phyloP scores from a whole-genome alignment of 2,113 vertebrate genomes.

The Phalacrocorax brasilianus region DNA sequence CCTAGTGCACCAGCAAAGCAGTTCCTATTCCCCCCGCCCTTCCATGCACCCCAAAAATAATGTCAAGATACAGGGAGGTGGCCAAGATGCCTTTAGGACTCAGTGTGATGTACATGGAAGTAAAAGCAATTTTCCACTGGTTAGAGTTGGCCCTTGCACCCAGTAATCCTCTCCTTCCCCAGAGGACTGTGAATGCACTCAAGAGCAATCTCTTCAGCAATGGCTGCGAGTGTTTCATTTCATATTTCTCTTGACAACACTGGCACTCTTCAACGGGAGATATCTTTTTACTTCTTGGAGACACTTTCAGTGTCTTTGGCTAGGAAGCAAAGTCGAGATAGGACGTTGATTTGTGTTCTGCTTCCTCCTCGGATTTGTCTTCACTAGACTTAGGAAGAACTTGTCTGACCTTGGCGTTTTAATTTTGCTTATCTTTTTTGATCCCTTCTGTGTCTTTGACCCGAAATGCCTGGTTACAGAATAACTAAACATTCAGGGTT shows the following conservation, averaged over 20 bases:
- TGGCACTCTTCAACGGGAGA: not conserved
- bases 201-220: not conserved
- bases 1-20: not conserved
- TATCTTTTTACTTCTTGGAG: constrained; percentile 17
- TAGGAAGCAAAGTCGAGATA: constrained; percentile 3
- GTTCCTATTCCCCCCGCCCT: not conserved
- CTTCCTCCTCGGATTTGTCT: not conserved
- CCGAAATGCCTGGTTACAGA: constrained; percentile 72
- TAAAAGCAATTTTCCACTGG: not conserved
- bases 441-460: constrained; percentile 71
- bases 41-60: not conserved
- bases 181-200: fast-evolving
- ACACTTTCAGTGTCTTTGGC: not conserved
- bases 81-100: not conserved
- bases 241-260: not conserved
- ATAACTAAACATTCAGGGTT: constrained; percentile 62
- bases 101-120: not conserved
- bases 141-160: not conserved
- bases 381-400: constrained; percentile 8
- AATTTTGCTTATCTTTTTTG: constrained; percentile 57
- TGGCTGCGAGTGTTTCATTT: not conserved
- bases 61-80: not conserved
- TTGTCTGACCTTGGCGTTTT: constrained; percentile 23
- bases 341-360: not conserved
- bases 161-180: not conserved